Conservation (phyloP, 2,888 invertebrate genomes). For the Abrostola triplasia region DNA sequence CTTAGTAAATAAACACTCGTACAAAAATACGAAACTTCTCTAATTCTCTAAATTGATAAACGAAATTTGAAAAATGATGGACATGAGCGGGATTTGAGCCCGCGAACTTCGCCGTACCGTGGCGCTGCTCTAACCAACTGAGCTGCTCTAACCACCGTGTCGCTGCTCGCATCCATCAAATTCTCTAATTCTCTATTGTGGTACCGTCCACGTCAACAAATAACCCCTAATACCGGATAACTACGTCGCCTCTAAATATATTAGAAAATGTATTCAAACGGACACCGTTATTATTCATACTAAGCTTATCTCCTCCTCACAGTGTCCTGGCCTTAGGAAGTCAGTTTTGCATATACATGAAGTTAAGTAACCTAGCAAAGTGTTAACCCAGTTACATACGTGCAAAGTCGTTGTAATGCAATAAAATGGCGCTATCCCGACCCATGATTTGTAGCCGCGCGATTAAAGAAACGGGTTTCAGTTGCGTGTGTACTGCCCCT, state of each 20-base stretch:
- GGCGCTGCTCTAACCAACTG: no score
- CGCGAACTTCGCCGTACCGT: no score
- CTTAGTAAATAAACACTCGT: no score
- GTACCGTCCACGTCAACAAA: neutral
- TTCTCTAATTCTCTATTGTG: no score
- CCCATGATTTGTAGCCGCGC: constrained; percentile 42
- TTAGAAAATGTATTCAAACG: constrained; percentile 52
- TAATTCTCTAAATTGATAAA: no score
- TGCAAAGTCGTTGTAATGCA: constrained; percentile 31
- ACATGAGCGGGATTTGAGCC: no score
- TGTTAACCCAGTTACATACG: constrained; percentile 51
- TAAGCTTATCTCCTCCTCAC: constrained; percentile 50
- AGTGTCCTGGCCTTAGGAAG: constrained; percentile 53
- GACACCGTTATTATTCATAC: constrained; percentile 57
- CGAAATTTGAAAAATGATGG: no score
- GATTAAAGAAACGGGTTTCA: constrained; percentile 28
- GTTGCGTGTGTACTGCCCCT: constrained; percentile 18
- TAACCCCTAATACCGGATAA: constrained; percentile 24
- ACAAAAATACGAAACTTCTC: no score
- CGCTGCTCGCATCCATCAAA: no score
- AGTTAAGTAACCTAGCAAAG: constrained; percentile 23
- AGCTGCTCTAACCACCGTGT: no score
- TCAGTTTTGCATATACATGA: constrained; percentile 56
- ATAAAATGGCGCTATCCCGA: constrained; percentile 43
- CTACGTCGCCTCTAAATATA: constrained; percentile 29